Percentiles rank a stretch among this genome's conserved stretches.
Evolutionary conservation across 2,113 vertebrate genomes (phyloP).

Genomic region (Poeciliopsis retropinna): DNA sequence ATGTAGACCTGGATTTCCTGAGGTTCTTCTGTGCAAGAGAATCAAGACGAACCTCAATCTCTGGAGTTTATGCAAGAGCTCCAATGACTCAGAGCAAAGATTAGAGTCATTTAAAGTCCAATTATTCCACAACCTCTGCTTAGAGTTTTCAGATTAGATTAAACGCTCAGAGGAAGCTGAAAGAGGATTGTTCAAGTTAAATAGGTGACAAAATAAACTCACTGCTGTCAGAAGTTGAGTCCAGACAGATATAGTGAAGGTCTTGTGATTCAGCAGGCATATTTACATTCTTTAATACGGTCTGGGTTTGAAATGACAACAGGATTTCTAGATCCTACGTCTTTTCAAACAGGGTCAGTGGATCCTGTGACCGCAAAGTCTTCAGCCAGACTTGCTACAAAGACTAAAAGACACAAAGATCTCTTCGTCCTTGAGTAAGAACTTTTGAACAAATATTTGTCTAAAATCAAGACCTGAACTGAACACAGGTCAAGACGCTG

Average conservation of each 20-base stretch:
- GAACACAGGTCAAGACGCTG: too few species aligned
- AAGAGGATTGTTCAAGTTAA: neutral
- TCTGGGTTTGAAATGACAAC: neutral
- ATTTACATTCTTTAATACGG: neutral
- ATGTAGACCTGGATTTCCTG: constrained; percentile 24
- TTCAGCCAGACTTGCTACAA: neutral
- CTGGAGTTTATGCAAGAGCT: neutral
- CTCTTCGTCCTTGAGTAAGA: neutral
- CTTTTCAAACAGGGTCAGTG: neutral
- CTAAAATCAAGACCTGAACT: neutral
- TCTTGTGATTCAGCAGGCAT: neutral
- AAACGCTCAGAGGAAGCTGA: neutral
- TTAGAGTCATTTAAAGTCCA: too few species aligned
- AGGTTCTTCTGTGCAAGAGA: neutral
- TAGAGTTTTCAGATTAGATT: neutral
- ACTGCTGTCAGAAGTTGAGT: neutral
- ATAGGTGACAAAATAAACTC: too few species aligned
- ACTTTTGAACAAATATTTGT: neutral
- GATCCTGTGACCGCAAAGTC: neutral
- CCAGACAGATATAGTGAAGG: neutral
- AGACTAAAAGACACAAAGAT: neutral
- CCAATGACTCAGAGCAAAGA: neutral
- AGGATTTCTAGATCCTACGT: neutral
- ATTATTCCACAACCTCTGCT: neutral
- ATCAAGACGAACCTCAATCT: neutral